These are phyloP conservation scores for Danio albolineatus DNA, from an alignment of 2,797 vertebrate species.

Conservation along the genomic window DNA sequence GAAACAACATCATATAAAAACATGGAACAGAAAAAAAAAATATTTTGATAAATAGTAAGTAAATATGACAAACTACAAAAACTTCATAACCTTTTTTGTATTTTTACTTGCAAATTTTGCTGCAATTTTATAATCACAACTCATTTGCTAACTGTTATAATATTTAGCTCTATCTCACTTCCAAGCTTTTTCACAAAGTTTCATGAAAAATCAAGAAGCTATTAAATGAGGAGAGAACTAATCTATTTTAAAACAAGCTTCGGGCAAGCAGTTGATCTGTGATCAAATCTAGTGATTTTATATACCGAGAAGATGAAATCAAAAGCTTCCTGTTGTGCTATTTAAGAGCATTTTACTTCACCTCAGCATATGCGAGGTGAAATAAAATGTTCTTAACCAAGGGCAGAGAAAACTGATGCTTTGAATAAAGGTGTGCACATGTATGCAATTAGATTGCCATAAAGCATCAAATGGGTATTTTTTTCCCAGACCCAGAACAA, in stretches of 20 bases:
- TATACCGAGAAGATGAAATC: constrained; percentile 3
- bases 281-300: constrained; percentile 15
- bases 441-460: not conserved
- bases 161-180: not conserved
- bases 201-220: not conserved
- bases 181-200: not conserved
- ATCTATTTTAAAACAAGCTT: constrained; percentile 13
- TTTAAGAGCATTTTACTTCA: constrained; percentile 19
- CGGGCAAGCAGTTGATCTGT: constrained; percentile 4
- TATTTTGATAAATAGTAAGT: too few relatives aligned
- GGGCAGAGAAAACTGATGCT: not conserved
- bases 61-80: too few relatives aligned
- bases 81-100: too few relatives aligned
- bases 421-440: constrained; percentile 8
- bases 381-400: not conserved
- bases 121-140: too few relatives aligned
- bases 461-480: constrained; percentile 25
- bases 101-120: too few relatives aligned
- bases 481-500: not conserved
- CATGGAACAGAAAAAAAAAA: too few relatives aligned
- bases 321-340: constrained; percentile 3
- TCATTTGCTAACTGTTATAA: not conserved
- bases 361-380: constrained; percentile 13
- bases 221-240: not conserved
- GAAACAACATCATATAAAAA: too few relatives aligned